Evolutionary conservation across 2,888 invertebrate species (phyloP).

Genomic region (Spilarctia lutea): DNA sequence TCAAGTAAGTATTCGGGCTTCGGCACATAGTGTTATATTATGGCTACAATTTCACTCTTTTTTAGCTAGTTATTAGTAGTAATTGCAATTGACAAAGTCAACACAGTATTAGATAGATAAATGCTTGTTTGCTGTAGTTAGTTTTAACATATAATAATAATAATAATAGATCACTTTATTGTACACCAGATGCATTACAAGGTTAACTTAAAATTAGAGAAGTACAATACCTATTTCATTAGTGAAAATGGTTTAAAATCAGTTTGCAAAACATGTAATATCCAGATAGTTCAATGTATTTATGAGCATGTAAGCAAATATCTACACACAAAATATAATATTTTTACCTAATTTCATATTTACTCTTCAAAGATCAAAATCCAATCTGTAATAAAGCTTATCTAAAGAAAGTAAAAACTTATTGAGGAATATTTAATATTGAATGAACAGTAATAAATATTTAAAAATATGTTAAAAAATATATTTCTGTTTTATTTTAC

Average conservation of each 20-base stretch:
- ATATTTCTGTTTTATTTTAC: too few relatives aligned
- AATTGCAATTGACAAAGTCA: neutral
- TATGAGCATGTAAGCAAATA: neutral
- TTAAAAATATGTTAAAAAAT: too few relatives aligned
- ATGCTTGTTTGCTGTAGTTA: neutral
- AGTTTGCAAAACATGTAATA: neutral
- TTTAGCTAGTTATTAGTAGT: neutral
- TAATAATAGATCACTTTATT: too few relatives aligned
- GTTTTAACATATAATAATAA: neutral
- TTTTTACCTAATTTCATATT: neutral
- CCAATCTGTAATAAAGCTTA: too few relatives aligned
- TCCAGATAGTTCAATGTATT: neutral
- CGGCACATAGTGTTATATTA: neutral
- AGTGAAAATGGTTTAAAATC: neutral
- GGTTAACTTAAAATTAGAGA: too few relatives aligned
- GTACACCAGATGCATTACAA: too few relatives aligned
- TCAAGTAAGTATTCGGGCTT: constrained; percentile 17
- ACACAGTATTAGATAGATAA: neutral
- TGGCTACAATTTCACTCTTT: neutral
- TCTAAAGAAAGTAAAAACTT: too few relatives aligned
- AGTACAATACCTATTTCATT: neutral
- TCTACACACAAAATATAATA: neutral
- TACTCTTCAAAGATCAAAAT: neutral
- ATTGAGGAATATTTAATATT: too few relatives aligned
- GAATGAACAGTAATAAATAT: too few relatives aligned